Evolutionary conservation across 2,888 invertebrate species (phyloP).

Genomic region (Teleogryllus oceanicus): DNA sequence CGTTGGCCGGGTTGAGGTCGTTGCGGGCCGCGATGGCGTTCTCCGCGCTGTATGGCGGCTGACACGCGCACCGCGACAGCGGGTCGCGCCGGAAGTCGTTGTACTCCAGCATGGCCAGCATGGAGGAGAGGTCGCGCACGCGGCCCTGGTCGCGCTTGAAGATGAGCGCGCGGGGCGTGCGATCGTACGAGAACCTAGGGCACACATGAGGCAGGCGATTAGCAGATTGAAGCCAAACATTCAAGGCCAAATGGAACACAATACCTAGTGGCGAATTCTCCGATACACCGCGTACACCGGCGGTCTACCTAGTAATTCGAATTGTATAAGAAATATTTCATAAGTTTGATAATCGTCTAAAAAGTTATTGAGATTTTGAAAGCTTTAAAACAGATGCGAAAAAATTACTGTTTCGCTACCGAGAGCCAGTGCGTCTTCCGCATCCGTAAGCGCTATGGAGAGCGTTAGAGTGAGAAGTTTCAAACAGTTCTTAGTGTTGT

Average conservation of each 20-base stretch:
- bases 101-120: slow-evolving; percentile 62
- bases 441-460: no score
- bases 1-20: slow-evolving; percentile 67
- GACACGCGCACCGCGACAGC: slow-evolving; percentile 61
- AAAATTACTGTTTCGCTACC: no score
- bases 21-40: slow-evolving; percentile 67
- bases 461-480: no score
- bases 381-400: no score
- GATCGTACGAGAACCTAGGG: slow-evolving; percentile 60
- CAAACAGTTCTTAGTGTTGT: no score
- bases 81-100: slow-evolving; percentile 69
- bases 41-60: slow-evolving; percentile 67
- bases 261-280: no score
- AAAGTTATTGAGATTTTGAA: no score
- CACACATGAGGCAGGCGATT: neutral
- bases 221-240: neutral
- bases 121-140: slow-evolving; percentile 56
- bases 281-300: no score
- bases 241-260: neutral
- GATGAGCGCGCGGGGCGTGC: slow-evolving; percentile 62
- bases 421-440: no score
- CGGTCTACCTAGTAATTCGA: no score
- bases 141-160: slow-evolving; percentile 57
- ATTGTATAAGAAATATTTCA: no score
- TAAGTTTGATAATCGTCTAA: no score